Percentiles rank a stretch among this genome's conserved stretches.
phyloP scores from a whole-genome alignment of 2,888 invertebrate genomes.

The Nephrotoma flavescens region DNA sequence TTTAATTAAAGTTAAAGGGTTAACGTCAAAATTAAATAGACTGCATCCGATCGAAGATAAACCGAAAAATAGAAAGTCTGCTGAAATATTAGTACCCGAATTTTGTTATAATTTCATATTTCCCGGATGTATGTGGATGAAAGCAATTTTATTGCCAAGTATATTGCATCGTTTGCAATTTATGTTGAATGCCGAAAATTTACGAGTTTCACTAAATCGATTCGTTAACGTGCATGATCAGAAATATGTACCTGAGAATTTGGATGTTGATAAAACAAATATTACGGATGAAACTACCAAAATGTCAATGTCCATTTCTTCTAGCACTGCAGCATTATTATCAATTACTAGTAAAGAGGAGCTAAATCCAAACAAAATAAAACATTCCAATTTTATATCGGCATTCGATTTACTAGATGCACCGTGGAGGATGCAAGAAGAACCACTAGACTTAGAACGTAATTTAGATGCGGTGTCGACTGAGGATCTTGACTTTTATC shows the following conservation, averaged over 20 bases:
- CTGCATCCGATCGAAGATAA: conserved; percentile 19
- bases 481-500: conserved; percentile 54
- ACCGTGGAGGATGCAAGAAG: conserved; percentile 30
- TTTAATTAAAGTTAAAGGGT: conserved; percentile 58
- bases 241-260: conserved; percentile 18
- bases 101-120: conserved; percentile 58
- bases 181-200: conserved; percentile 25
- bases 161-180: conserved; percentile 53
- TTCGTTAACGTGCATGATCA: conserved; percentile 18
- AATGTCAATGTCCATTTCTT: background rate
- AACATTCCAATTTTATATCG: background rate
- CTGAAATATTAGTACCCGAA: conserved; percentile 72
- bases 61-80: conserved; percentile 24
- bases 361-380: background rate
- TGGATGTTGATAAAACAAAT: background rate
- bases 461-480: conserved; percentile 39
- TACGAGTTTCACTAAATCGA: conserved; percentile 28
- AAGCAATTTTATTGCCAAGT: conserved; percentile 70
- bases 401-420: conserved; percentile 12
- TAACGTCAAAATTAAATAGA: conserved; percentile 27
- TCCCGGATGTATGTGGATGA: conserved; percentile 68
- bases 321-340: background rate
- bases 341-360: background rate
- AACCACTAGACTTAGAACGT: conserved; percentile 51
- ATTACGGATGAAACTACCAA: background rate